Evolutionary conservation across 2,888 invertebrate genomes (phyloP).

Genomic region (Lypha dubia): DNA sequence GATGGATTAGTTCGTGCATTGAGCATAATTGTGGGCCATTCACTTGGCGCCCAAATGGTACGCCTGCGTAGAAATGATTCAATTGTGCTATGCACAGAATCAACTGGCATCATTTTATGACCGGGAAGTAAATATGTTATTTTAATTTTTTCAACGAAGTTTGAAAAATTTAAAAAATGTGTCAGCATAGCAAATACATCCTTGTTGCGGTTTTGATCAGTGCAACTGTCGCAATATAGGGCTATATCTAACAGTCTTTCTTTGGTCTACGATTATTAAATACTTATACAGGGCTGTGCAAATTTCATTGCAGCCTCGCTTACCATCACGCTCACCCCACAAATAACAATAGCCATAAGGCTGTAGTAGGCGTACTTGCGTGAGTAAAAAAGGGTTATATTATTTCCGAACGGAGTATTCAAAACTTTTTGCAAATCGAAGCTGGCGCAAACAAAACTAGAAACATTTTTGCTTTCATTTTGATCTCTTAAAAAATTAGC

Average conservation of each 20-base stretch:
- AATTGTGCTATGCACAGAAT: conserved; percentile 52
- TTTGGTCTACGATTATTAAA: conserved; percentile 43
- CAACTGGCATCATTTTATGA: conserved; percentile 61
- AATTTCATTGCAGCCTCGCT: conserved; percentile 44
- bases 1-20: conserved; percentile 52
- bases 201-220: conserved; percentile 26
- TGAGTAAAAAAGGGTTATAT: conserved; percentile 14
- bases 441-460: conserved; percentile 47
- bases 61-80: conserved; percentile 49
- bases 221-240: conserved; percentile 38
- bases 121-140: conserved; percentile 53
- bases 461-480: no score
- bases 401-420: conserved; percentile 50
- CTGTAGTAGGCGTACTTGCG: conserved; percentile 43
- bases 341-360: conserved; percentile 50
- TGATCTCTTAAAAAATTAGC: no score
- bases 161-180: conserved; percentile 3
- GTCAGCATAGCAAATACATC: neutral
- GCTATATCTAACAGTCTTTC: conserved; percentile 36
- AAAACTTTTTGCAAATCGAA: conserved; percentile 49
- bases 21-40: conserved; percentile 44
- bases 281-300: conserved; percentile 34
- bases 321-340: conserved; percentile 49
- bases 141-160: conserved; percentile 48
- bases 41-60: conserved; percentile 46